Base-by-base conservation (phyloP, 2,113 vertebrate genomes). In the Uria lomvia region DNA sequence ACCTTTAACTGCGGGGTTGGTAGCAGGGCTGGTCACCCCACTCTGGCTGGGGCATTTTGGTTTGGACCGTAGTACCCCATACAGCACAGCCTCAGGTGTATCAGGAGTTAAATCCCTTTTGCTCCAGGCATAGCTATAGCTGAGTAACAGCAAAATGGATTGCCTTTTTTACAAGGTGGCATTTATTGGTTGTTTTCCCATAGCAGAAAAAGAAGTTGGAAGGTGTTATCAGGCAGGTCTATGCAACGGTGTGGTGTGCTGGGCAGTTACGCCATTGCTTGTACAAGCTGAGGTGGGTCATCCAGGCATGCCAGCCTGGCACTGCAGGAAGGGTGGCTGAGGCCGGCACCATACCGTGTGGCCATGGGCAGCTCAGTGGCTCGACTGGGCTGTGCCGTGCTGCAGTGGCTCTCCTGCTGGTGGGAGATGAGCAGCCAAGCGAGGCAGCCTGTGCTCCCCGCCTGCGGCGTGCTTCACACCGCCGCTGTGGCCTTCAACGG, bases 231-330 rank as follows among this genome's bases (percentile, higher is more conserved):
- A 72, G 74, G 67, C 53, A 56, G 3, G 8, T 49, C 45, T 17
- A 12, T 6, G 1, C 63, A 6, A 6, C 1, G 24, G 36, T 1
- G 14, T 4, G 6, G 26, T 2, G 2, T 43, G 80, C 36, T 27
- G 73, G 55, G 42, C 60, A 58, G 0, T 5, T 29, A 47, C 36
- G 58, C n/a, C 27, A 2, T 10, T 26, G 45, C 59, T 32, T 43
- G 24, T 43, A 9, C 6, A 11, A 40, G 47, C 18, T 4, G 36
- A 79, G 42, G 52, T 58, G 42, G 56, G 36, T 71, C 29, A 38
- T 4, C 14, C n/a, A 4, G 21, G 58, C 62, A n/a, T 7, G 11
- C 17, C 49, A 60, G 49, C n/a, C 65, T 24, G 18, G 43, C 7
- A 2, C 70, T 38, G n/a, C 58, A 49, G 82, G 27, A 38, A 14